Base-by-base conservation (phyloP, 2,113 vertebrate genomes). In the Peromyscus californicus region DNA sequence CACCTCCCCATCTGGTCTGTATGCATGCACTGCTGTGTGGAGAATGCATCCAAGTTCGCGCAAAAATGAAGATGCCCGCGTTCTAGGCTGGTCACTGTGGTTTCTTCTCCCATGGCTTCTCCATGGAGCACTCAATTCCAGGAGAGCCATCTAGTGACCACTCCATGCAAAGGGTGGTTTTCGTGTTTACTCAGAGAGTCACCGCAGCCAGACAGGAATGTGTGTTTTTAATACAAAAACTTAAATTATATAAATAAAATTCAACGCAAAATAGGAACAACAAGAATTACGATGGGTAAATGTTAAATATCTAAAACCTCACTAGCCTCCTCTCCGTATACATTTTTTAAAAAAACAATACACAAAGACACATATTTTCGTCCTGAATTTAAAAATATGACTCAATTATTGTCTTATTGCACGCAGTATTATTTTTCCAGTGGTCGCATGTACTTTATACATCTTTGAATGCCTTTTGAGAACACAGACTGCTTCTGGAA, bases 131-230 rank as follows among this genome's bases (percentile, higher is more conserved):
- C 15, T 11, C 17, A 0, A 48, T 78, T 87, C 97, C 97, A 63
- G 88, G 97, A 97, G 98, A 91, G 97, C 98, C 98, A 98, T 93
- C 98, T 99, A 97, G 98, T 97, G 98, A 93, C 86, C 89, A 39
- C 13, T 94, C 61, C 0, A 9, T 76, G 67, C 75, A 91, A 90
- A 98, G 79, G 97, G 93, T 85, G 72, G 86, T 95, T 87, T 51
- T 96, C 79, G 51, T 36, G 16, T 61, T 54, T 45, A 80, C 70
- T 42, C 48, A 69, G 26, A 69, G 26, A 39, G 69, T 82, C 65
- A 11, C 5, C 45, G 24, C 17, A 67, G n/a, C 7, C 74, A 39
- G 51, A 51, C 5, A 13, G 0, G 69, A 59, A 94, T 15, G 65
- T 54, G 8, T 51, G 51, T 84, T 79, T 88, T 72, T 26, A 76